Conservation (phyloP, 2,888 invertebrate species). For the Cheilosia vernalis region DNA sequence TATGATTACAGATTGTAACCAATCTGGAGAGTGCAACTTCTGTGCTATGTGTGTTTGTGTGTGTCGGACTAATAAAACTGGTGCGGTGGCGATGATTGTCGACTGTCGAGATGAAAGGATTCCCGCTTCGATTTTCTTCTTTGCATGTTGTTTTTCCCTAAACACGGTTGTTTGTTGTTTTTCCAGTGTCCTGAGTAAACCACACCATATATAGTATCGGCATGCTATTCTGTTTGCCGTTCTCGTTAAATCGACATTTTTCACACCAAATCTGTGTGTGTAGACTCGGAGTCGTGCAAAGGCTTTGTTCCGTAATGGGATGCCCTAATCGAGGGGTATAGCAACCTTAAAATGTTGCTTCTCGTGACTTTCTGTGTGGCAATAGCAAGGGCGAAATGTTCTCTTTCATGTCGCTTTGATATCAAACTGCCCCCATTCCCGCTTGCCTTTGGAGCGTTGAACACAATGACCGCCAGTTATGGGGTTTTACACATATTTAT, state of each 20-base stretch:
- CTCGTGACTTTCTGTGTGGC: slow-evolving; percentile 1
- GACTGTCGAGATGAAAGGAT: slow-evolving; percentile 49
- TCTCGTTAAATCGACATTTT: slow-evolving; percentile 51
- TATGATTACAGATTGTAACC: slow-evolving; percentile 15
- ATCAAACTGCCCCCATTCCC: slow-evolving; percentile 32
- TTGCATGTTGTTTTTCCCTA: not conserved
- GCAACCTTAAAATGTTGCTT: slow-evolving; percentile 11
- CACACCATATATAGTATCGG: slow-evolving; percentile 2
- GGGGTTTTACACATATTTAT: slow-evolving; percentile 48
- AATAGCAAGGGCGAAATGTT: not conserved
- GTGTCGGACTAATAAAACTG: slow-evolving; percentile 31
- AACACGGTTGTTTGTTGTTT: slow-evolving; percentile 30
- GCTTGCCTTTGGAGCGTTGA: slow-evolving; percentile 11
- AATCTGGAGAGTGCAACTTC: slow-evolving; percentile 30
- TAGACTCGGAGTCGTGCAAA: slow-evolving; percentile 44
- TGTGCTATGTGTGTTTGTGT: slow-evolving; percentile 32
- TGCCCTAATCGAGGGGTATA: slow-evolving; percentile 18
- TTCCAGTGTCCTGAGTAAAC: slow-evolving; percentile 31
- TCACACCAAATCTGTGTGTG: slow-evolving; percentile 49
- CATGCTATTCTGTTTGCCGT: slow-evolving; percentile 35
- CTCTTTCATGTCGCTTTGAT: slow-evolving; percentile 38
- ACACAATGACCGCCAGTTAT: slow-evolving; percentile 55
- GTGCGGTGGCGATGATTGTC: not conserved
- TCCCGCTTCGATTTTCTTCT: slow-evolving; percentile 10
- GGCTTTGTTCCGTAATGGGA: slow-evolving; percentile 30